Percentiles rank a stretch among this genome's conserved stretches.
Conservation (phyloP, 1,140 invertebrate species). For the Calosoma granatense region DNA sequence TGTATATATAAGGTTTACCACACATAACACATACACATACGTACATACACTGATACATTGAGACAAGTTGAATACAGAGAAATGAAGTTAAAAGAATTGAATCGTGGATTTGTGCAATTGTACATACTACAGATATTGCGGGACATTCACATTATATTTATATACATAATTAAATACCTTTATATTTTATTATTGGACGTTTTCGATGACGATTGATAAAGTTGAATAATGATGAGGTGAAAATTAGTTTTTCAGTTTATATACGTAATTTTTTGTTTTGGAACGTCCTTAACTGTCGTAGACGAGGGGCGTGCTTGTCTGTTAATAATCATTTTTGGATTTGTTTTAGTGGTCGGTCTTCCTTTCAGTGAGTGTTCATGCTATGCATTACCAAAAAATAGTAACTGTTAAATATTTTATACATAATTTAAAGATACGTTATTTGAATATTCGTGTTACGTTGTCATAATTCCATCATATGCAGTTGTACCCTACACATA, state of each 20-base stretch:
- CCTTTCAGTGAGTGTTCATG: slow-evolving; percentile 33
- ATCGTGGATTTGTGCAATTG: slow-evolving; percentile 29
- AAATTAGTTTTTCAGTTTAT: no score
- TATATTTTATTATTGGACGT: slow-evolving; percentile 33
- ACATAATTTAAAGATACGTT: slow-evolving; percentile 38
- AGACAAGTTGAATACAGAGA: no score
- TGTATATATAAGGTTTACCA: no score
- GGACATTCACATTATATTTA: slow-evolving; percentile 27
- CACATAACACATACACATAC: no score
- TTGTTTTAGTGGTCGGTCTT: slow-evolving; percentile 34
- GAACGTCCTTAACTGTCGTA: no score
- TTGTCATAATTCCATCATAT: slow-evolving; percentile 2
- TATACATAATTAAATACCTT: slow-evolving; percentile 26
- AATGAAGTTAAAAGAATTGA: no score
- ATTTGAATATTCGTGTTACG: slow-evolving; percentile 25
- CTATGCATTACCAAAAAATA: slow-evolving; percentile 36
- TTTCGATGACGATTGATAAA: slow-evolving; percentile 26
- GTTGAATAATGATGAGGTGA: no score
- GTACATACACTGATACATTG: no score
- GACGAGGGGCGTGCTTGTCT: no score
- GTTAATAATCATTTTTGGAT: no score
- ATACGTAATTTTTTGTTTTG: no score
- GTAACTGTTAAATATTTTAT: slow-evolving; percentile 39
- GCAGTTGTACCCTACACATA: background rate
- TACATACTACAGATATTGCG: slow-evolving; percentile 30